Conservation (phyloP, 2,113 vertebrate species). For the Columba livia region DNA sequence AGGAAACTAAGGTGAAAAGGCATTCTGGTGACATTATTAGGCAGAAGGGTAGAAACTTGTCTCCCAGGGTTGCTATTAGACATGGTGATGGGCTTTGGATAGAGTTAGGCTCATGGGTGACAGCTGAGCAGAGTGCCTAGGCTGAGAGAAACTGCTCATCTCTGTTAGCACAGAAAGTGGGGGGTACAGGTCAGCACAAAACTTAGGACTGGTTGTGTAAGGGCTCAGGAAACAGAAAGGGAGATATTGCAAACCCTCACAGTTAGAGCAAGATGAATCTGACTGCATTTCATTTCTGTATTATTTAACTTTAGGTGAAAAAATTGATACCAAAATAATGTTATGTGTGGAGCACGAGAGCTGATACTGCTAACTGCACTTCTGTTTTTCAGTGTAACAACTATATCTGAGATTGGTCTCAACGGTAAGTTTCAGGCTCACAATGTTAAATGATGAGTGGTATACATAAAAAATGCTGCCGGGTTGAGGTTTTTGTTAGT, state of each 20-base stretch:
- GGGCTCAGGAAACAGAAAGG: not conserved
- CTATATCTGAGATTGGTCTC: not conserved
- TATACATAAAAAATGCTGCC: not conserved
- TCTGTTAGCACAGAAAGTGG: accelerated
- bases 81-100: not conserved
- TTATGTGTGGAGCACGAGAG: not conserved
- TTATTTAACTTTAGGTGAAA: not conserved
- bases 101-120: not conserved
- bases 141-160: not conserved
- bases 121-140: not conserved
- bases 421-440: not conserved
- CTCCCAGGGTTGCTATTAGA: not conserved
- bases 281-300: not conserved
- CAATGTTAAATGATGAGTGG: not conserved
- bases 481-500: not conserved
- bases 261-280: not conserved
- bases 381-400: not conserved
- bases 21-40: not conserved
- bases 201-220: not conserved
- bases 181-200: not conserved
- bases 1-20: not conserved
- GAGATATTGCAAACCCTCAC: not conserved
- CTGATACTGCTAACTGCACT: not conserved
- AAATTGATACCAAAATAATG: not conserved
- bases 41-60: not conserved